phyloP scores from a whole-genome alignment of 2,113 vertebrate genomes.

The Gulo gulo region DNA sequence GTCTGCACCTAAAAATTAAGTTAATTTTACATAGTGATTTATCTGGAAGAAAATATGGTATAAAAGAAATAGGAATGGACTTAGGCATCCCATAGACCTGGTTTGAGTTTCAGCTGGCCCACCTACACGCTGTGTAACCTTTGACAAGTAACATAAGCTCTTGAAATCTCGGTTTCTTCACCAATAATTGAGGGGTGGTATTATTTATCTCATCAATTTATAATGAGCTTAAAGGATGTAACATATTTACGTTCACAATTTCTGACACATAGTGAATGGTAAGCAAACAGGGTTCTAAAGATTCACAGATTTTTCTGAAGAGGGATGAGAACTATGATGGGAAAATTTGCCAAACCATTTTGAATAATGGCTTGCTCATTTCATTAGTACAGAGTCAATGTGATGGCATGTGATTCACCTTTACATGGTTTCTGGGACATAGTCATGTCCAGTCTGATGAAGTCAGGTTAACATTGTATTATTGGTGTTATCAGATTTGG shows the following conservation, averaged over 20 bases:
- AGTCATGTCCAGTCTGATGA: not conserved
- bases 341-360: not conserved
- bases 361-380: not conserved
- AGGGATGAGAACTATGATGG: not conserved
- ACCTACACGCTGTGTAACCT: not conserved
- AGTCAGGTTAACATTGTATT: not conserved
- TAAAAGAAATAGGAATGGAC: not conserved
- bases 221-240: not conserved
- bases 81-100: not conserved
- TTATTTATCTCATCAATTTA: not conserved
- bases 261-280: not conserved
- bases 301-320: not conserved
- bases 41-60: not conserved
- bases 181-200: not conserved
- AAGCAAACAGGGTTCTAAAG: not conserved
- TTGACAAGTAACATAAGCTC: not conserved
- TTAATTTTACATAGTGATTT: constrained; percentile 2
- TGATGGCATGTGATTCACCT: not conserved
- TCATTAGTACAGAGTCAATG: not conserved
- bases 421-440: not conserved
- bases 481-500: not conserved
- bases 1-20: not conserved
- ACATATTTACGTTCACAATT: not conserved
- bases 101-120: not conserved
- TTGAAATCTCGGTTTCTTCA: not conserved